These are phyloP conservation scores for Ceramica pisi DNA, from an alignment of 2,888 invertebrate species.

Conservation along the genomic window DNA sequence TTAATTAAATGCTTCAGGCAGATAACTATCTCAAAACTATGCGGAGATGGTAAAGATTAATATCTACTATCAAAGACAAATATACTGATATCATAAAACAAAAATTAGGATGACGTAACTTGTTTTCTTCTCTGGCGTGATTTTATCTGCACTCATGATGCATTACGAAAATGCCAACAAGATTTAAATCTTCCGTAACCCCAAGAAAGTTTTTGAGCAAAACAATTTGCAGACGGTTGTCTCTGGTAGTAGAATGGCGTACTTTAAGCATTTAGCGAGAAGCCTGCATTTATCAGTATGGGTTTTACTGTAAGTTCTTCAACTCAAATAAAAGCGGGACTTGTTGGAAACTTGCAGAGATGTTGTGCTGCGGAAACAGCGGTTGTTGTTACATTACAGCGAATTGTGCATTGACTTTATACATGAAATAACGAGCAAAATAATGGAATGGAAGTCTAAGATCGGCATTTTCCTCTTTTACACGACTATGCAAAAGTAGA, in stretches of 20 bases:
- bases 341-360: conserved; percentile 51
- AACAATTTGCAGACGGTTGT: conserved; percentile 48
- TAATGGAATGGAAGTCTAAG: conserved; percentile 4
- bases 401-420: conserved; percentile 31
- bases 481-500: not conserved
- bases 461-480: not conserved
- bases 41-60: conserved; percentile 1
- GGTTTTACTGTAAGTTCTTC: conserved; percentile 54
- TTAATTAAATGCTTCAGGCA: not conserved
- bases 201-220: conserved; percentile 43
- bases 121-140: conserved; percentile 31
- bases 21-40: not conserved
- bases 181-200: conserved; percentile 29
- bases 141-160: conserved; percentile 39
- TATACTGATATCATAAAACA: conserved; percentile 14
- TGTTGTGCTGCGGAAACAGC: conserved; percentile 35
- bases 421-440: conserved; percentile 5
- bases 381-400: conserved; percentile 8
- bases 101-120: conserved; percentile 19
- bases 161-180: conserved; percentile 35
- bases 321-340: conserved; percentile 60
- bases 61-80: conserved; percentile 20
- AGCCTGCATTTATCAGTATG: conserved; percentile 61
- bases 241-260: conserved; percentile 26
- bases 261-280: conserved; percentile 55